Evolutionary conservation across 2,888 invertebrate species (phyloP).

Genomic region (Oscheius sp.): DNA sequence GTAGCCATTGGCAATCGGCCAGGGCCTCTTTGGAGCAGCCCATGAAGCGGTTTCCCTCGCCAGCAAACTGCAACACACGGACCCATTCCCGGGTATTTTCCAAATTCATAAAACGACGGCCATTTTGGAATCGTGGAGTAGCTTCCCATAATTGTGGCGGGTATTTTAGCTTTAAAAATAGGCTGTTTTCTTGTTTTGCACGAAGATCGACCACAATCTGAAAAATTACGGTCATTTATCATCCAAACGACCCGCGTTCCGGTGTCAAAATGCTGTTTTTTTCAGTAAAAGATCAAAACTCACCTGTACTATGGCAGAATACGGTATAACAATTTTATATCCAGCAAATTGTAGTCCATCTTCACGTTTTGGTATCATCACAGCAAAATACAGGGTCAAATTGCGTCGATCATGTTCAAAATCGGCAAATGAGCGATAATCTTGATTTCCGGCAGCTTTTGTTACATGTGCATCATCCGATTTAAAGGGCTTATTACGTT

Average conservation of each 20-base stretch:
- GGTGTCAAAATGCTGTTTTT: no score
- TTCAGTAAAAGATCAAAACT: neutral
- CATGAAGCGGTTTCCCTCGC: constrained; percentile 38
- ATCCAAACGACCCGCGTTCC: neutral
- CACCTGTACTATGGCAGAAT: constrained; percentile 38
- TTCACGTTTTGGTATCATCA: constrained; percentile 24
- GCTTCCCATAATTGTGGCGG: constrained; percentile 60
- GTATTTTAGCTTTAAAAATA: constrained; percentile 50
- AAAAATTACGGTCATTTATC: constrained; percentile 3
- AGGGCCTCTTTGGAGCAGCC: constrained; percentile 52
- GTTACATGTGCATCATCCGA: neutral
- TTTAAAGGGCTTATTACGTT: neutral
- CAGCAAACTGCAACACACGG: constrained; percentile 48
- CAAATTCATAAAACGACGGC: constrained; percentile 44
- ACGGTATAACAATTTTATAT: constrained; percentile 47
- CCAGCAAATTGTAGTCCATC: constrained; percentile 55
- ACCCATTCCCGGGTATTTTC: constrained; percentile 35
- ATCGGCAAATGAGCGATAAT: constrained; percentile 47
- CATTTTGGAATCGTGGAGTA: constrained; percentile 43
- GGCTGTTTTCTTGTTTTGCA: constrained; percentile 34
- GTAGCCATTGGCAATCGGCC: constrained; percentile 47
- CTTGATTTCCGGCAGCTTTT: constrained; percentile 27
- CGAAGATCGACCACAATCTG: constrained; percentile 46
- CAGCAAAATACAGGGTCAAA: constrained; percentile 52
- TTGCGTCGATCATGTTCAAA: constrained; percentile 59